These are phyloP conservation scores for Ammodytes dubius DNA, from an alignment of 2,113 vertebrate genomes.

Conservation along the genomic window DNA sequence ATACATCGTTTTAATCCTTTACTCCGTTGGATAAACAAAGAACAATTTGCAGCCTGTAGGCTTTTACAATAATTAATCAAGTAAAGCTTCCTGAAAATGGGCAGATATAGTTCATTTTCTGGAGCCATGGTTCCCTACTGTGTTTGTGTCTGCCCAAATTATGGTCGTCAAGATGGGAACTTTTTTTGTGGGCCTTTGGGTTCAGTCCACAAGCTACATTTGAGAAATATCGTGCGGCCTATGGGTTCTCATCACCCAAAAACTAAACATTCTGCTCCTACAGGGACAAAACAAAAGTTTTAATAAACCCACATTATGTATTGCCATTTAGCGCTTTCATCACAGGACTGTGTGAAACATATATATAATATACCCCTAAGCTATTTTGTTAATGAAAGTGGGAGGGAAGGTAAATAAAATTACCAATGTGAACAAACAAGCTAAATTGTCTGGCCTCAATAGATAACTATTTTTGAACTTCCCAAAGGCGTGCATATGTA, in stretches of 20 bases:
- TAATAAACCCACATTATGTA: constrained; percentile 22
- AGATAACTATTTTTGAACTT: constrained; percentile 27
- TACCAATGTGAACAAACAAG: constrained; percentile 45
- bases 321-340: constrained; percentile 22
- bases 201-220: not conserved
- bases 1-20: constrained; percentile 44
- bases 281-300: not conserved
- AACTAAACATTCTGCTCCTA: not conserved
- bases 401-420: constrained; percentile 55
- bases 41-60: constrained; percentile 31
- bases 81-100: constrained; percentile 8
- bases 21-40: constrained; percentile 56
- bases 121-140: not conserved
- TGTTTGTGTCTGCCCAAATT: not conserved
- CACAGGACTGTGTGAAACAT: constrained; percentile 11
- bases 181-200: not conserved
- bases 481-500: constrained; percentile 18
- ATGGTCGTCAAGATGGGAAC: not conserved
- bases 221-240: not conserved
- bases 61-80: constrained; percentile 47
- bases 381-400: constrained; percentile 41
- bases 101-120: constrained; percentile 16
- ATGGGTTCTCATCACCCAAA: not conserved
- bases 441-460: constrained; percentile 18
- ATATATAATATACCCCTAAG: constrained; percentile 25